A percentile compares a stretch with the other conserved stretches of the same genome.
phyloP scores from a whole-genome alignment of 2,797 vertebrate species.

The Pagetopsis macropterus region DNA sequence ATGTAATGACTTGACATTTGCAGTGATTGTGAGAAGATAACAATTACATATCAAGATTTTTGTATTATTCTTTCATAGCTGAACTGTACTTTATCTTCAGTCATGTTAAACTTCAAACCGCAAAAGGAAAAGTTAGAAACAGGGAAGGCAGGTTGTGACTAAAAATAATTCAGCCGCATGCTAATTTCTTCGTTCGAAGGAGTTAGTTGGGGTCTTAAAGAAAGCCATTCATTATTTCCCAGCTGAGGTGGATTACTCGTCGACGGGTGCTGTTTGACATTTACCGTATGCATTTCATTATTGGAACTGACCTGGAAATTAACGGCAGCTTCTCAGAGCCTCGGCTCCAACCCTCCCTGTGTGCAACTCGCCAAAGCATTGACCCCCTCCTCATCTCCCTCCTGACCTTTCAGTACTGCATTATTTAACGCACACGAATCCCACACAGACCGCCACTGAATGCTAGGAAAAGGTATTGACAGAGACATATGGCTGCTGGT shows the following conservation, averaged over 20 bases:
- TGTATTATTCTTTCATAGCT: neutral
- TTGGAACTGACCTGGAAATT: constrained; percentile 88
- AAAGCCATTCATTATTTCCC: constrained; percentile 86
- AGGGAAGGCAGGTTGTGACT: constrained; percentile 44
- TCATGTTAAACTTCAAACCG: constrained; percentile 26
- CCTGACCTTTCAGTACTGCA: constrained; percentile 85
- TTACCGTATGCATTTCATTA: constrained; percentile 88
- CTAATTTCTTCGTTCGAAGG: constrained; percentile 54
- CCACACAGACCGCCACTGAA: constrained; percentile 79
- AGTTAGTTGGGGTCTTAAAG: constrained; percentile 72
- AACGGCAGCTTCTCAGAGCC: constrained; percentile 76
- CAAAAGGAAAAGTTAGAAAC: constrained; percentile 28
- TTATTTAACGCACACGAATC: constrained; percentile 87
- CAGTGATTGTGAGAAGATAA: neutral
- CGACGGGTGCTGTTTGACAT: constrained; percentile 84
- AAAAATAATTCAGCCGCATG: constrained; percentile 56
- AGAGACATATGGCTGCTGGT: constrained; percentile 83
- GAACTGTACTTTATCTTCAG: neutral
- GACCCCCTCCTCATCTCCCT: constrained; percentile 78
- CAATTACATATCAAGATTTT: neutral
- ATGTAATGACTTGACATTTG: neutral
- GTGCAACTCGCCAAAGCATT: constrained; percentile 72
- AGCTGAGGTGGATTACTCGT: constrained; percentile 81
- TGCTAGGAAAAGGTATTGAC: constrained; percentile 84
- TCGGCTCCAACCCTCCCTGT: constrained; percentile 43